These are phyloP conservation scores for Nerophis lumbriciformis DNA, from an alignment of 2,113 vertebrate genomes.

Conservation along the genomic window DNA sequence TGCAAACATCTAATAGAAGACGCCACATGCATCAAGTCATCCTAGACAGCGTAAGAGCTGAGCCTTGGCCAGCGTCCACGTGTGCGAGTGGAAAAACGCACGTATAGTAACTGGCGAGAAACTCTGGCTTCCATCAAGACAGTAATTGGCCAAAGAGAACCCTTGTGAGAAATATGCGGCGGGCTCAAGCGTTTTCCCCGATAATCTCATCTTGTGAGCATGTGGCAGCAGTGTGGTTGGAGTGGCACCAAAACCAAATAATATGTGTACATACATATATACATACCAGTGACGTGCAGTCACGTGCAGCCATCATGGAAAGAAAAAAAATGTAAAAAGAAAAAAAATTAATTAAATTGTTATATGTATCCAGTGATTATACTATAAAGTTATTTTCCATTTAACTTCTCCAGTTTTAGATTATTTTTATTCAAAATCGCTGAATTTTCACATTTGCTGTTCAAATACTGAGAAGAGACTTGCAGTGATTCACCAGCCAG, in stretches of 20 bases:
- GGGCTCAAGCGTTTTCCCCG: conserved; percentile 60
- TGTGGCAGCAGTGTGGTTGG: conserved; percentile 59
- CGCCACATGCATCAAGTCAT: background rate
- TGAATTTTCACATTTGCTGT: too few relatives aligned
- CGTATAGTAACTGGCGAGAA: conserved; percentile 62
- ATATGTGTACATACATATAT: conserved; percentile 4
- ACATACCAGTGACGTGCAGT: conserved; percentile 37
- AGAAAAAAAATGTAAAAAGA: too few relatives aligned
- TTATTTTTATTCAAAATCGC: too few relatives aligned
- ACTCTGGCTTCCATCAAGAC: conserved; percentile 68
- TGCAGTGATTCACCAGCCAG: too few relatives aligned
- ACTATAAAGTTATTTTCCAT: too few relatives aligned
- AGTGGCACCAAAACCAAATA: conserved; percentile 55
- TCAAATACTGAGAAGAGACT: too few relatives aligned
- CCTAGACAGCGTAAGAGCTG: conserved; percentile 39
- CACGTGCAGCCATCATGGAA: too few relatives aligned
- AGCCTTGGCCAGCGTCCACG: conserved; percentile 55
- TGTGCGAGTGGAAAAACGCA: conserved; percentile 62
- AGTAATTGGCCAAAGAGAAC: conserved; percentile 66
- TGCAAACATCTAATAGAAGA: conserved; percentile 30
- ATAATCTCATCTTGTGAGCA: conserved; percentile 69
- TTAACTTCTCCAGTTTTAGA: too few relatives aligned
- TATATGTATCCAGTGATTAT: too few relatives aligned
- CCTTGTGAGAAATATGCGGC: conserved; percentile 63
- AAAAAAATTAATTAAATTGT: too few relatives aligned